Evolutionary conservation across 2,797 vertebrate genomes (phyloP), one percentile per base, ranked within the genome.

Genomic region (Pseudomugil tenellus): DNA sequence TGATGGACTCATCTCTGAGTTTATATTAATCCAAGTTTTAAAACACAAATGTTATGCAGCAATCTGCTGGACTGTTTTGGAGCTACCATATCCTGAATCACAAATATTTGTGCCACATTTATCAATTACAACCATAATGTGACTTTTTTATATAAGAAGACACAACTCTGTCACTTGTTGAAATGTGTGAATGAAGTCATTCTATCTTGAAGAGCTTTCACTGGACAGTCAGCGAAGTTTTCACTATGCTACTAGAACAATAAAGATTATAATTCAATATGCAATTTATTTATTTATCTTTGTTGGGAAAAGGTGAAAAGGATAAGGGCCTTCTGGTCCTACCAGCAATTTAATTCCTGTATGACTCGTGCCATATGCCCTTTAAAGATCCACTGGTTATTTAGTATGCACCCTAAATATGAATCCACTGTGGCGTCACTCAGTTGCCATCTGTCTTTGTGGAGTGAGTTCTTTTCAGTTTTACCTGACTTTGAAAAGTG

Each of bases 391-490:
- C 35, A 85, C 67, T 71, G 81, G 84, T 81, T 62, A 63, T 84
- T 87, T 83, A 84, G 74, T 82, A 80, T 86, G 77, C 81, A 87
- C 61, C 77, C 74, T 83, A 87, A 90, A 85, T 89, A 85, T 87
- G 84, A 89, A 84, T 79, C 82, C 17, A 81, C 68, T 59, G 11
- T 4, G 23, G 73, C 76, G 74, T 86, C 83, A 70, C 71, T 79
- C 72, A 71, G 58, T 80, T 63, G 72, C 87, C 90, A 91, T 91
- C 89, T 92, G 90, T 84, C 81, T 72, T 21, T 64, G 58, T 51
- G 56, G 37, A 69, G 43, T 69, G 52, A 37, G 58, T 66, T 21
- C 2, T 17, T 58, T 76, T 70, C 34, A 57, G 60, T 64, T 81
- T 77, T 46, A 71, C 68, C 67, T 83, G 71, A 83, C 76, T 82